Evolutionary conservation across 37 sponge, comb jelly and placozoan species (phyloP).

Genomic region (Crambe crambe): DNA sequence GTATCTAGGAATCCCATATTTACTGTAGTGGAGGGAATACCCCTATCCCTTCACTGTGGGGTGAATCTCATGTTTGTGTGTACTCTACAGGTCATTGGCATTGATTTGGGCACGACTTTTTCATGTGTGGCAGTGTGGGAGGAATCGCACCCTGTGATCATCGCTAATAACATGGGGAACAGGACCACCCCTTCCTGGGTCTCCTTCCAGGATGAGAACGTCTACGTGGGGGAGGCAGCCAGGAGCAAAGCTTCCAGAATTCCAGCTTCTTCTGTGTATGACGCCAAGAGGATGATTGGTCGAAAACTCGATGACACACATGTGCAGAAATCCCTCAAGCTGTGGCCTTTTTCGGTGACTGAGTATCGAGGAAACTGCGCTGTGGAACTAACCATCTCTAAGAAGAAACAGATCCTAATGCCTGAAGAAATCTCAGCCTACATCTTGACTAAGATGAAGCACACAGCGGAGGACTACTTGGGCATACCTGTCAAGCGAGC

Average conservation of each 20-base stretch:
- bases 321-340: slow-evolving; percentile 56
- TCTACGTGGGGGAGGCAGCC: slow-evolving; percentile 93
- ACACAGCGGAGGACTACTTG: slow-evolving; percentile 91
- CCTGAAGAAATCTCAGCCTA: slow-evolving; percentile 93
- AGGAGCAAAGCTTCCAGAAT: slow-evolving; percentile 67
- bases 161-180: slow-evolving; percentile 90
- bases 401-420: slow-evolving; percentile 29
- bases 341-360: slow-evolving; percentile 77
- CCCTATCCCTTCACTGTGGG: no score
- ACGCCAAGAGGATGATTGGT: slow-evolving; percentile 94
- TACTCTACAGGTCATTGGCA: slow-evolving; percentile 64
- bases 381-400: slow-evolving; percentile 34
- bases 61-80: no score
- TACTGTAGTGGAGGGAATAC: no score
- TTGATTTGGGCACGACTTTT: slow-evolving; percentile 96
- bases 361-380: slow-evolving; percentile 73
- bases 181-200: slow-evolving; percentile 97
- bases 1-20: no score
- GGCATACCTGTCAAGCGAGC: slow-evolving; percentile 61
- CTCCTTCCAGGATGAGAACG: slow-evolving; percentile 56
- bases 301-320: slow-evolving; percentile 59
- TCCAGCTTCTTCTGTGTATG: slow-evolving; percentile 70
- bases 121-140: slow-evolving; percentile 96
- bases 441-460: slow-evolving; percentile 91
- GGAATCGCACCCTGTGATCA: slow-evolving; percentile 57